phyloP scores from a whole-genome alignment of 2,888 invertebrate genomes.

The Xylota sylvarum region DNA sequence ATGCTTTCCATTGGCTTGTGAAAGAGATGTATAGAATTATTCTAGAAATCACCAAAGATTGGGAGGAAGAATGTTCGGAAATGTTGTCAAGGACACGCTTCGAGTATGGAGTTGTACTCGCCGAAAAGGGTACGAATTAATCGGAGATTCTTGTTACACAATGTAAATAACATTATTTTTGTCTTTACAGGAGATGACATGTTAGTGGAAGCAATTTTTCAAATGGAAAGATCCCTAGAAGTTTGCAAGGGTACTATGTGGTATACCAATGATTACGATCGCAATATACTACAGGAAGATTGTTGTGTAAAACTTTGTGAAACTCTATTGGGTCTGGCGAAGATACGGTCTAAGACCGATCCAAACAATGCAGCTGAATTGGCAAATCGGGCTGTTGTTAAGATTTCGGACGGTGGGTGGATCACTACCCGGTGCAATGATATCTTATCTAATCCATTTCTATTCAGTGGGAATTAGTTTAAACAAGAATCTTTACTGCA shows the following conservation, averaged over 20 bases:
- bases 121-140: conserved; percentile 33
- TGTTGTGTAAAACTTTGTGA: conserved; percentile 48
- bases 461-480: conserved; percentile 40
- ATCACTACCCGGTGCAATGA: background rate
- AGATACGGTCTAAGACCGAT: background rate
- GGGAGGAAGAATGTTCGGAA: conserved; percentile 30
- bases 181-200: background rate
- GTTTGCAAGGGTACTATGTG: conserved; percentile 39
- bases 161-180: background rate
- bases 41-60: conserved; percentile 12
- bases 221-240: conserved; percentile 36
- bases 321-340: conserved; percentile 37
- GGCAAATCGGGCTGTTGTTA: conserved; percentile 30
- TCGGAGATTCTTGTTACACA: background rate
- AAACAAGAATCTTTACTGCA: conserved; percentile 43
- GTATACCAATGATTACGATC: conserved; percentile 63
- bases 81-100: conserved; percentile 34
- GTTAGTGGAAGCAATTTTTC: conserved; percentile 48
- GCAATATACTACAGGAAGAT: conserved; percentile 50
- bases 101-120: conserved; percentile 54
- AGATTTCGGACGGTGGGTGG: conserved; percentile 27
- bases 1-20: conserved; percentile 55
- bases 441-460: background rate
- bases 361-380: conserved; percentile 19
- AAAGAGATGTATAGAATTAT: conserved; percentile 52